A percentile compares a stretch with the other conserved stretches of the same genome.
Conservation (phyloP, 1,140 invertebrate genomes). For the Nasonia vitripennis region DNA sequence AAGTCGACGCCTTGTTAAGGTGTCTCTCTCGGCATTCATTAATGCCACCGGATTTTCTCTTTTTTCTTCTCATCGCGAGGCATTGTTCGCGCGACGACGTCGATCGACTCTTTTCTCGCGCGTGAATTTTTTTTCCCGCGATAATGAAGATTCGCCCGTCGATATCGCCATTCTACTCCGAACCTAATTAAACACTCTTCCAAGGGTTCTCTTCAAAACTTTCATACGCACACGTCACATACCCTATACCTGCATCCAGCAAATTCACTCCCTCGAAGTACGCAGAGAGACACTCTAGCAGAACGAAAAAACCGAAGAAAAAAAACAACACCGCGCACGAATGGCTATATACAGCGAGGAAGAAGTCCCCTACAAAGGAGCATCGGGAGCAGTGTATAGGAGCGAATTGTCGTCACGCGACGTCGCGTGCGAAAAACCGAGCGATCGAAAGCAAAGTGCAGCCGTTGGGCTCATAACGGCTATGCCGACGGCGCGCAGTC, state of each 20-base stretch:
- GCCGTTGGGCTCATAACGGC: constrained; percentile 11
- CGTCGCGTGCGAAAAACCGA: constrained; percentile 44
- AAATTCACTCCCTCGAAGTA: background rate
- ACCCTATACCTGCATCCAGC: no score
- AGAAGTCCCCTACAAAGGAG: background rate
- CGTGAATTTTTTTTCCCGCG: no score
- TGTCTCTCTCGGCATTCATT: background rate
- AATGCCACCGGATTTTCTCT: background rate
- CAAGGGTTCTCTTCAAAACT: no score
- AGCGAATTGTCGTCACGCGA: constrained; percentile 41
- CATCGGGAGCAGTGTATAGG: background rate
- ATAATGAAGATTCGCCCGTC: no score
- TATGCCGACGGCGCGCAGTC: no score
- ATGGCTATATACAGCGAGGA: background rate
- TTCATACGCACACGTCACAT: no score
- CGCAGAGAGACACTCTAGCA: background rate
- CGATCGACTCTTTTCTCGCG: background rate
- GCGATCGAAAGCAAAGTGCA: constrained; percentile 44
- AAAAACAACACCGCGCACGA: background rate
- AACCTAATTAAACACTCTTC: no score
- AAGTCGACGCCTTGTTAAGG: background rate
- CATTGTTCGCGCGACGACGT: background rate
- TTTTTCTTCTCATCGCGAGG: background rate
- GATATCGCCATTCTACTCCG: no score
- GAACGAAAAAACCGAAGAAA: background rate